Base-by-base conservation (phyloP, 2,113 vertebrate species). In the Tenrec ecaudatus region DNA sequence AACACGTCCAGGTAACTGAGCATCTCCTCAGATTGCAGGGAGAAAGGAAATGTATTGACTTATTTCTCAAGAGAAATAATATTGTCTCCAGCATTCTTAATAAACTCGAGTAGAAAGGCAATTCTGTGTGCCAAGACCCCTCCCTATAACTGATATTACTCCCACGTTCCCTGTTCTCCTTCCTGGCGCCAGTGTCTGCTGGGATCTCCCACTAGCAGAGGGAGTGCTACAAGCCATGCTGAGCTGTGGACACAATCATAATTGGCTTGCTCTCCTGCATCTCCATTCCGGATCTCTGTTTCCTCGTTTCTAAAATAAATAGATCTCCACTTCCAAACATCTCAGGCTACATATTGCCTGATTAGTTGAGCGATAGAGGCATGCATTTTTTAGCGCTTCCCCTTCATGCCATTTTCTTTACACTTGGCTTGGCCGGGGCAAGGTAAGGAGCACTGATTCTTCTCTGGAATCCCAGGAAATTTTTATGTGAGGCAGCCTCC, bases 61-160 rank as follows among this genome's bases (percentile, higher is more conserved):
- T 83, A n/a, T 83, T 94, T 91, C 10, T 64, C 58, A 73, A 10
- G 36, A 88, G 64, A 82, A 92, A 83, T 75, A 82, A 36, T 73
- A 57, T 66, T 66, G 23, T 53, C 27, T 73, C 31, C 23, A 33
- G 57, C 8, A 57, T 85, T 85, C 19, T 86, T 17, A 25, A 62
- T 69, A 73, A 81, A 43, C 22, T 36, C 85, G 53, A 77, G 16
- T 36, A 92, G 62, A 88, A 90, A 88, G 76, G 20, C 16, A 71
- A 25, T 47, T 66, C 47, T 82, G 14, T 86, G 16, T 77, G 81
- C 25, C 62, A 25, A 27, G 22, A 47, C 12, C 0, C 68, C 79
- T 23, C 20, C 27, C 60, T 75, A 57, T 85, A 43, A 57, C 10
- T 83, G 15, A 33, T 85, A 6, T 82, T 85, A 69, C 12, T 86